Evolutionary conservation across 2,888 invertebrate genomes (phyloP).

Genomic region (Busseola fusca): DNA sequence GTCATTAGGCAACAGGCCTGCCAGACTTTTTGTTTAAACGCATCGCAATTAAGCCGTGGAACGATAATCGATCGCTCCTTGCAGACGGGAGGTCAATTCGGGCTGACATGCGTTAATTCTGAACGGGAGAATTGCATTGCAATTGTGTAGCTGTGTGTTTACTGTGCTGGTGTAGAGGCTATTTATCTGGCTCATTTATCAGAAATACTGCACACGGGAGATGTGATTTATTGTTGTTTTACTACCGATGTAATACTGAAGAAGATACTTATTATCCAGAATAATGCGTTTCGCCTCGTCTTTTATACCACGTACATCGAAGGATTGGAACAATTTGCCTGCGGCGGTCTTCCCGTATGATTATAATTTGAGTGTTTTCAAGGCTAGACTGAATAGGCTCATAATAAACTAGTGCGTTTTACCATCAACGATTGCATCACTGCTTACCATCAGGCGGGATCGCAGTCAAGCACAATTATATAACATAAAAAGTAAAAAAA

Average conservation of each 20-base stretch:
- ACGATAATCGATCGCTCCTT: slow-evolving; percentile 83
- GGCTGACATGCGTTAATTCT: slow-evolving; percentile 59
- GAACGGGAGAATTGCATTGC: slow-evolving; percentile 54
- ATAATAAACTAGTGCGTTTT: too few species aligned
- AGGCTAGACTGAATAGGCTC: too few species aligned
- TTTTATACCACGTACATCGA: too few species aligned
- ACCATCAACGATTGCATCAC: too few species aligned
- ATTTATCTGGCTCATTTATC: slow-evolving; percentile 27
- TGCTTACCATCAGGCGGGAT: too few species aligned
- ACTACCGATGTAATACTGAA: not conserved
- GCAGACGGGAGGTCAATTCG: slow-evolving; percentile 68
- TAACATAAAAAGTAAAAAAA: too few species aligned
- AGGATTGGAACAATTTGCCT: too few species aligned
- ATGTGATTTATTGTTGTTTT: not conserved
- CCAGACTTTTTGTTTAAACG: slow-evolving; percentile 78
- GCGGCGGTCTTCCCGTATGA: too few species aligned
- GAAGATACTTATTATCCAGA: not conserved
- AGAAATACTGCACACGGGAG: not conserved
- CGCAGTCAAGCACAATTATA: too few species aligned
- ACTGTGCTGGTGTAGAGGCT: not conserved
- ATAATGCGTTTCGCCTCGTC: too few species aligned
- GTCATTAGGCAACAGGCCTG: slow-evolving; percentile 80
- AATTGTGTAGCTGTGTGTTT: slow-evolving; percentile 11
- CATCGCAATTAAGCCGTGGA: slow-evolving; percentile 84
- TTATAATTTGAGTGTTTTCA: too few species aligned